Evolutionary conservation across 2,113 vertebrate species (phyloP), one percentile per base, ranked within the genome.

Genomic region (Vulpes lagopus): DNA sequence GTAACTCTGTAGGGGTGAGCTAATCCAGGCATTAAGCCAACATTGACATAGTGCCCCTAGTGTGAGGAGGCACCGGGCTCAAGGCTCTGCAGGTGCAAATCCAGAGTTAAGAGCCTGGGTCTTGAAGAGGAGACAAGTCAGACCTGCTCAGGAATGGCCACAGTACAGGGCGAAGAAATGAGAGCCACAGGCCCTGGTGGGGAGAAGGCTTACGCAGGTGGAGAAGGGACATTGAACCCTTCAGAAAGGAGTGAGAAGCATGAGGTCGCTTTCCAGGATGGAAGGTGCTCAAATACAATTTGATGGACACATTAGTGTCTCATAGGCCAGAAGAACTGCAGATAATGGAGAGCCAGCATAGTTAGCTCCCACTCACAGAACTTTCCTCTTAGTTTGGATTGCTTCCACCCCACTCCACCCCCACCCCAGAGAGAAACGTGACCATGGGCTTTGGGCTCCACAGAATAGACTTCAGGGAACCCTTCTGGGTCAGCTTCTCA

Each of bases 1-100:
- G 53, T 12, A 10, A 6, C 51, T 85, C 15, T 1, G 3, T 55
- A 78, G 53, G 88, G 86, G 62, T 22, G 22, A 88, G 25, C 35
- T 43, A 0, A 0, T 32, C 49, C 5, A 0, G 19, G 35, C 2
- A 2, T 16, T n/a, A 22, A 81, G 7, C n/a, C 85, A 73, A 15
- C 67, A 23, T 22, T 22, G 30, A 19, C 8, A 2, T 64, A 80
- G 32, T 15, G 69, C 15, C 4, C 69, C 35, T 22, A 5, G 32
- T 30, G n/a, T 55, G 27, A 38, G 57, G 35, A 55, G 30, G 49
- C 55, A 8, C 35, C 27, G 10, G 60, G 49, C 30, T 4, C 43
- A 43, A 8, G 27, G 11, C 17, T 60, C 78, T 35, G 27, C 4
- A 53, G 86, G 59, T 35, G 25, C 2, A 76, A 35, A 49, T 27